phyloP scores from a whole-genome alignment of 1,140 invertebrate species.

The Achroia grisella region DNA sequence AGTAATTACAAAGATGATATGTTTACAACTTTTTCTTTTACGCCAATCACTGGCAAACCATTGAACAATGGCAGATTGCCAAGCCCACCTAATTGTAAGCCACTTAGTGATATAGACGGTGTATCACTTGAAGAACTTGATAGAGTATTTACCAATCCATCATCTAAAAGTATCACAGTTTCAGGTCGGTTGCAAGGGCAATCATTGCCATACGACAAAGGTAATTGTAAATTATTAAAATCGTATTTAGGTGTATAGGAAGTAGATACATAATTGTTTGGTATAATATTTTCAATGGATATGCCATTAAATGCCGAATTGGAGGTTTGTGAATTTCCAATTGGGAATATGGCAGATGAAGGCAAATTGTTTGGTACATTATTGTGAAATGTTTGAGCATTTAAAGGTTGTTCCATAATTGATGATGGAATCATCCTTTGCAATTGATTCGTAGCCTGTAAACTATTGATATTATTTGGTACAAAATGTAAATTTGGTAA shows the following conservation, averaged over 20 bases:
- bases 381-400: no score
- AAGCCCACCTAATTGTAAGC: slow-evolving; percentile 3
- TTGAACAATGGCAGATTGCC: slow-evolving; percentile 15
- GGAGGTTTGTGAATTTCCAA: no score
- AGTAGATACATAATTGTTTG: no score
- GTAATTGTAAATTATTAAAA: neutral
- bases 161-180: neutral
- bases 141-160: slow-evolving; percentile 2
- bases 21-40: slow-evolving; percentile 13
- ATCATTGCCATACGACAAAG: neutral
- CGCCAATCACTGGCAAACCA: slow-evolving; percentile 15
- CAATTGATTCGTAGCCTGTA: no score
- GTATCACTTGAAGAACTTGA: neutral
- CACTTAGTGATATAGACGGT: slow-evolving; percentile 1
- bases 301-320: no score
- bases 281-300: no score
- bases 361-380: no score
- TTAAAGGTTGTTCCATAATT: no score
- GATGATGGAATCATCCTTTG: no score
- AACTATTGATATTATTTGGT: no score
- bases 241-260: neutral
- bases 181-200: slow-evolving; percentile 1
- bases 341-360: no score
- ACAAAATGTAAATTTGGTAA: neutral
- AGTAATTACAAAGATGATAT: slow-evolving; percentile 5